Conservation (phyloP, 2,888 invertebrate genomes). For the Cryptus viduatorius region DNA sequence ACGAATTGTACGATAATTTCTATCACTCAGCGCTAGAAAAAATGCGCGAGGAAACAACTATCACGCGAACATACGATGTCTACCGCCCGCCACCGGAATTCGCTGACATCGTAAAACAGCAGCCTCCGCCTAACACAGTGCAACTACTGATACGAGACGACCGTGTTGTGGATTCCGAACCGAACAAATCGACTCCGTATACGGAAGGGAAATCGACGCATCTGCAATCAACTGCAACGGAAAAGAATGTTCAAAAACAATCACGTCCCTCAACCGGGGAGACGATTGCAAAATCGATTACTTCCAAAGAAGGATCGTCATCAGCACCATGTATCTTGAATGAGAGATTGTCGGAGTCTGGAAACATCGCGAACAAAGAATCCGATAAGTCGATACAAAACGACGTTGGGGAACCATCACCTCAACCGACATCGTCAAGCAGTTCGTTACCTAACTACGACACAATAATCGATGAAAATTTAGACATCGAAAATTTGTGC, state of each 20-base stretch:
- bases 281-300: background rate
- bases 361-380: background rate
- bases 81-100: background rate
- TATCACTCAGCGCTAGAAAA: background rate
- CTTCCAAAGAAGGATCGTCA: background rate
- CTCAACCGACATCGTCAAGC: background rate
- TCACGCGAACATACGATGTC: background rate
- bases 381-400: background rate
- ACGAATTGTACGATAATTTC: background rate
- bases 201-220: background rate
- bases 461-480: background rate
- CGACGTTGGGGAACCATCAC: background rate
- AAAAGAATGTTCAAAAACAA: too few species aligned
- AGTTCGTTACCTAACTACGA: background rate
- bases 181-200: background rate
- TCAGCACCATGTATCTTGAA: background rate
- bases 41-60: slow-evolving; percentile 2
- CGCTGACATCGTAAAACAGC: background rate
- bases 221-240: background rate
- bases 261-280: too few species aligned
- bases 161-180: background rate
- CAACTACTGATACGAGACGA: slow-evolving; percentile 10
- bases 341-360: too few species aligned
- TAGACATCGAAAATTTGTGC: background rate
- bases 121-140: background rate